Base-by-base conservation (phyloP, 2,113 vertebrate species). In the Microcebus jonahi region DNA sequence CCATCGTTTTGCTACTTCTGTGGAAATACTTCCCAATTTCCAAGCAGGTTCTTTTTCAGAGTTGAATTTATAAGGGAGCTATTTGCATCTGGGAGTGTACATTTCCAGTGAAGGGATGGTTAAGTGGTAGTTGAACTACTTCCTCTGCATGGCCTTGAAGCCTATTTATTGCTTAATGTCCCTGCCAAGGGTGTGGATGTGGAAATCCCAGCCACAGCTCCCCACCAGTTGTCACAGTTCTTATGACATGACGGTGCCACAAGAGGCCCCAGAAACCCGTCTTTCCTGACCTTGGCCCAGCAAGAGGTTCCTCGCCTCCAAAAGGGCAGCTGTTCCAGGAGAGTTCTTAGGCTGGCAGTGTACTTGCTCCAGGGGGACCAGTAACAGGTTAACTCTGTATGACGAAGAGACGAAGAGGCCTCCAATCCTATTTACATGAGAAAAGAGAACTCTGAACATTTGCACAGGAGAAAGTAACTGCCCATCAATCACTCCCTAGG, bases 401-500 rank as follows among this genome's bases (percentile, higher is more conserved):
- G 71, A 57, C 77, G 48, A 84, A 76, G 86, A 86, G 81, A 57
- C 73, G 48, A 84, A 76, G 86, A 86, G 81, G 70, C 53, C 8
- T 12, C 50, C 48, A 42, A 84, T 39, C 89, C 53, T 63, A 95
- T 97, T 97, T 97, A 80, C 97, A 94, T 96, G 83, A 97, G 71
- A 96, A 96, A 97, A 89, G 93, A 89, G 42, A 91, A 71, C 48
- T 55, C 14, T 23, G 14, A 29, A 42, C 92, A 18, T 93, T 96
- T 93, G 59, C 50, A 45, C 17, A 17, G 48, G 91, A 91, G 79
- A 95, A 96, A 96, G 77, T 42, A 81, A 77, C 91, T 90, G 39
- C 76, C 85, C 29, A 86, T 93, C 95, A 96, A 73, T 97, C 94
- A 95, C 97, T 95, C 95, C 83, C 86, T 91, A 96, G 95, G 97